Evolutionary conservation across 1,140 invertebrate genomes (phyloP).

Genomic region (Pararge aegeria): DNA sequence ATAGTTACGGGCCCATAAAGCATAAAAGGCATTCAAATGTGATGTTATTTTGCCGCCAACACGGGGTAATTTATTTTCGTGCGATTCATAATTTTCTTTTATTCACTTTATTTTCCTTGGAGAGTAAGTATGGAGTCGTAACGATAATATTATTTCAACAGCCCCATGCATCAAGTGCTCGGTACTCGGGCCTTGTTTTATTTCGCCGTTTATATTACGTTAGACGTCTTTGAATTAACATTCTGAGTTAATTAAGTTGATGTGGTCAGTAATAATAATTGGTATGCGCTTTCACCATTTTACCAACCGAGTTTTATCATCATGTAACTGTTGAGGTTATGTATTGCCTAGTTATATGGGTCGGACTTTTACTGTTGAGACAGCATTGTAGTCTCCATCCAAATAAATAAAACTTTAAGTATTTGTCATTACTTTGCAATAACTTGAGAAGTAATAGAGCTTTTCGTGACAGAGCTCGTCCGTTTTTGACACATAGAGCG

Average conservation of each 20-base stretch:
- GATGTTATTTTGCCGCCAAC: conserved; percentile 80
- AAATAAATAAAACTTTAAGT: no score
- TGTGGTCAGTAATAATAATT: conserved; percentile 14
- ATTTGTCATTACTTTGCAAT: no score
- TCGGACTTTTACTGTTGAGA: no score
- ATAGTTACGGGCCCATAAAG: conserved; percentile 77
- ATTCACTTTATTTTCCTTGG: conserved; percentile 79
- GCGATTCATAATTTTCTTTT: conserved; percentile 80
- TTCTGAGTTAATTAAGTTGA: conserved; percentile 32
- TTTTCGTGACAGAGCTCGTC: no score
- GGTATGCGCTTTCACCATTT: neutral
- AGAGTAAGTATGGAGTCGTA: conserved; percentile 73
- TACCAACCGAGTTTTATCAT: no score
- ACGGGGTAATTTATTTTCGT: conserved; percentile 76
- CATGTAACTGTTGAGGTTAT: no score
- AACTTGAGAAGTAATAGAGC: no score
- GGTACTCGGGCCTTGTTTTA: conserved; percentile 51
- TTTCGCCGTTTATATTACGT: conserved; percentile 46
- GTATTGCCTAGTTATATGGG: no score
- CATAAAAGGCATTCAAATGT: conserved; percentile 79
- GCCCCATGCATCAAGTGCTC: conserved; percentile 67
- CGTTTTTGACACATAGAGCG: no score
- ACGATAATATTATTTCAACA: conserved; percentile 79
- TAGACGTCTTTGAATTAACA: conserved; percentile 32
- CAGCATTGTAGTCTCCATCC: no score